Conservation (phyloP, 2,888 invertebrate species). For the Zootermopsis nevadensis region DNA sequence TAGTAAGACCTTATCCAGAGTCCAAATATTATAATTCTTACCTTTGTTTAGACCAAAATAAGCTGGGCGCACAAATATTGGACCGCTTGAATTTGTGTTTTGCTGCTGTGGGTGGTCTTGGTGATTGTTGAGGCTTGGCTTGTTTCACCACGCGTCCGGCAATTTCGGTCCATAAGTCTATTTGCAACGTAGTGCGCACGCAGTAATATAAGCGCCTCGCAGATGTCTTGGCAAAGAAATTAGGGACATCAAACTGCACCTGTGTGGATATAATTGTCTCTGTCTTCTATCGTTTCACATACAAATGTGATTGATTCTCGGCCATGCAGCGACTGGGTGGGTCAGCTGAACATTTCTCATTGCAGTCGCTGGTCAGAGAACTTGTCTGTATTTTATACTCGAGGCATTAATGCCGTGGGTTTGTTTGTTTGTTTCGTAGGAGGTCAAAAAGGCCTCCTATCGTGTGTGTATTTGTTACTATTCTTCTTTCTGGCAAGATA, state of each 20-base stretch:
- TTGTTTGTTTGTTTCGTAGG: too few species aligned
- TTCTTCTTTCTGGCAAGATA: not conserved
- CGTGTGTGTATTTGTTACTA: too few species aligned
- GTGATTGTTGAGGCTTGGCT: not conserved
- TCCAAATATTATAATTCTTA: too few species aligned
- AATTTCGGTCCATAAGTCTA: not conserved
- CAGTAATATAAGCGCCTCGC: not conserved
- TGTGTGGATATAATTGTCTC: not conserved
- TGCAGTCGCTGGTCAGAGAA: too few species aligned
- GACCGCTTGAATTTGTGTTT: not conserved
- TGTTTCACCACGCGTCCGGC: not conserved
- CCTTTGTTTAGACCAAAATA: too few species aligned
- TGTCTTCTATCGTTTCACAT: not conserved
- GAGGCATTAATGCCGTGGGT: too few species aligned
- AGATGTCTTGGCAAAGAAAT: not conserved
- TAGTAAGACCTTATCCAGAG: too few species aligned
- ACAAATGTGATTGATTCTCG: not conserved
- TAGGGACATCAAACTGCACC: not conserved
- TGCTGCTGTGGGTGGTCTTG: slow-evolving; percentile 5
- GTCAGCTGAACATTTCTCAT: too few species aligned
- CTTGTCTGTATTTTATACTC: too few species aligned
- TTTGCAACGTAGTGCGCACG: not conserved
- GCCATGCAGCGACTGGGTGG: too few species aligned
- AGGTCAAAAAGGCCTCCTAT: too few species aligned
- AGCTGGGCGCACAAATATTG: not conserved